phyloP scores from a whole-genome alignment of 2,113 vertebrate genomes.

The Macquaria australasica region DNA sequence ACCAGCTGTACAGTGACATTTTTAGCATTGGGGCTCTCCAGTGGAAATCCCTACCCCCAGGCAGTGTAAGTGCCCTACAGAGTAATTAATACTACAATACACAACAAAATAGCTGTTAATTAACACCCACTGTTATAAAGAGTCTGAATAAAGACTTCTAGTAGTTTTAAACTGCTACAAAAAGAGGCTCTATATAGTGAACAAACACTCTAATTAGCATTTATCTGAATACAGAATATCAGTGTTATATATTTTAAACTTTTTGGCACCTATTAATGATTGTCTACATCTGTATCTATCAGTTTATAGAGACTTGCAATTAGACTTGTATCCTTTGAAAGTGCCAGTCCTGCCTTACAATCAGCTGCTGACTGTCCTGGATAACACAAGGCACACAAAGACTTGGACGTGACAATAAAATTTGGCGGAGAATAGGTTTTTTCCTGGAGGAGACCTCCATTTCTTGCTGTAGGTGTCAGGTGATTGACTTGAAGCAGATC shows the following conservation, averaged over 20 bases:
- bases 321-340: not conserved
- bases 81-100: constrained; percentile 11
- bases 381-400: not conserved
- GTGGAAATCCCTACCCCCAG: not conserved
- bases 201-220: not conserved
- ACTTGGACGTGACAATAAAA: not conserved
- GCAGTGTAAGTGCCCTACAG: not conserved
- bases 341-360: not conserved
- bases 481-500: constrained; percentile 26
- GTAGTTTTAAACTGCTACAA: constrained; percentile 2
- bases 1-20: constrained; percentile 4
- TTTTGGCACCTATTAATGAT: not conserved
- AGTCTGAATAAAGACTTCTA: constrained; percentile 6
- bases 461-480: constrained; percentile 6
- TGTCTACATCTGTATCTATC: not conserved
- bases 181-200: not conserved
- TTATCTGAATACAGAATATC: not conserved
- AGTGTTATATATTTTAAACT: not conserved
- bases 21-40: constrained; percentile 13
- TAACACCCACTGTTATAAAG: constrained; percentile 24
- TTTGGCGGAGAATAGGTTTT: not conserved
- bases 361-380: not conserved
- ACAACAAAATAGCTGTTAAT: not conserved
- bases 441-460: not conserved
- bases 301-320: not conserved